Percentiles rank a stretch among this genome's conserved stretches.
Conservation (phyloP, 53 echinoderm and acorn worm genomes). For the Echinarachnius parma region DNA sequence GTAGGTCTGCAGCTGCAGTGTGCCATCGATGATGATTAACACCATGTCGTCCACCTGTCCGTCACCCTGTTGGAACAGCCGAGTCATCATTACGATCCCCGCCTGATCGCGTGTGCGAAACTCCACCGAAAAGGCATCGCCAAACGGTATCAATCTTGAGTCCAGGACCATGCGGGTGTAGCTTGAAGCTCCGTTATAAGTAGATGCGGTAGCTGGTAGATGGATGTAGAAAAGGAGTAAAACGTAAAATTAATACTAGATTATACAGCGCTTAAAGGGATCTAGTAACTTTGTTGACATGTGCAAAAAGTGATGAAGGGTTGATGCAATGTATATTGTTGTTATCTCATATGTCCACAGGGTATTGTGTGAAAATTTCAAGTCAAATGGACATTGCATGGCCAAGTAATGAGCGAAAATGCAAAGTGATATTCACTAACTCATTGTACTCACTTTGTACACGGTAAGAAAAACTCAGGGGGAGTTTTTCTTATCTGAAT, state of each 20-base stretch:
- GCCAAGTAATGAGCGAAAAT: no score
- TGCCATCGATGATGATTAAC: slow-evolving; percentile 48
- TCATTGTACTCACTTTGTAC: no score
- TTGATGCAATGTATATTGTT: no score
- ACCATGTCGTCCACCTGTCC: slow-evolving; percentile 72
- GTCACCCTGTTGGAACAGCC: slow-evolving; percentile 61
- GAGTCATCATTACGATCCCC: slow-evolving; percentile 65
- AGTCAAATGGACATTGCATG: no score
- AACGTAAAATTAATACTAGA: not conserved
- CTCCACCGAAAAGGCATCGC: slow-evolving; percentile 69
- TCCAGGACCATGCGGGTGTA: slow-evolving; percentile 69
- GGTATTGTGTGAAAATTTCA: no score
- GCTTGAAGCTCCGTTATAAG: slow-evolving; percentile 77
- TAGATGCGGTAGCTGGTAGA: slow-evolving; percentile 57
- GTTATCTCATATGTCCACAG: no score
- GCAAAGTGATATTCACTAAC: no score
- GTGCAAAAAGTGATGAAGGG: no score
- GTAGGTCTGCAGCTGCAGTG: slow-evolving; percentile 66
- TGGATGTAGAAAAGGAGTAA: not conserved
- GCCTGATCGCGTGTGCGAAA: slow-evolving; percentile 81
- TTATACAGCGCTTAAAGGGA: no score
- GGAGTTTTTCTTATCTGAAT: no score
- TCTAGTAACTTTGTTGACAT: no score
- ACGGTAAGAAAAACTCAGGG: no score
- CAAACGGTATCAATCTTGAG: slow-evolving; percentile 67